Base-by-base conservation (phyloP, 2,888 invertebrate species). In the Cryptophagus acutangulus region DNA sequence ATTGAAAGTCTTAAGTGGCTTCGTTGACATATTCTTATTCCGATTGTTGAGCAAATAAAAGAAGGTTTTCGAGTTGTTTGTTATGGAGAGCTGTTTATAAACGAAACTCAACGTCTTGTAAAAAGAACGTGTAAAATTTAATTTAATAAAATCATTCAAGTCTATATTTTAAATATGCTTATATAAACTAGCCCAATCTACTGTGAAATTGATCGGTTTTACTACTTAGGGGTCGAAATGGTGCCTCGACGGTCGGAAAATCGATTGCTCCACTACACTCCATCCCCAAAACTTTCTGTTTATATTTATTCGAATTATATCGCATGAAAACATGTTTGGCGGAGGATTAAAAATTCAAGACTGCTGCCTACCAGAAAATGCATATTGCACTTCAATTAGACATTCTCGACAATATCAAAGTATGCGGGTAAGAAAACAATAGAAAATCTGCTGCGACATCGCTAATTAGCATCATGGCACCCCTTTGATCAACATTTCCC, bases 141-240 rank as follows among this genome's bases (percentile, higher is more conserved):
- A 58, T 57, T 54, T 50, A 55, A 54, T 57, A 55, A 55, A 48
- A 52, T 47, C 46, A 42, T 44, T 50, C 49, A 46, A 54, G 47
- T 55, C 51, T 50, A 52, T 49, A 52, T 55, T 54, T 57, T 41
- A 52, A 58, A 59, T 60, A 54, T 52, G 58, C 51, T 54, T 54
- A 51, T 31, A 31, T 54, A 56, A 58, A 53, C 47, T 49, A 51
- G 58, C 45, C 53, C 67, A 66, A 68, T 69, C 65, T 62, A 59
- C 56, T 63, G 67, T 65, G 63, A 69, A 69, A 69, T 69, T 67
- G 68, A 69, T 69, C 66, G 66, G 66, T 65, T 67, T 63, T 56
- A 58, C 48, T 45, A 48, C 49, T 54, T 53, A 46, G 41, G 49
- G 29, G 45, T 41, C 43, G n/a, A n/a, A n/a, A 36, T 36, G 17